Percentiles rank a stretch among this genome's conserved stretches.
Evolutionary conservation across 1,140 invertebrate species (phyloP).

Genomic region (Drosophila nikananu): DNA sequence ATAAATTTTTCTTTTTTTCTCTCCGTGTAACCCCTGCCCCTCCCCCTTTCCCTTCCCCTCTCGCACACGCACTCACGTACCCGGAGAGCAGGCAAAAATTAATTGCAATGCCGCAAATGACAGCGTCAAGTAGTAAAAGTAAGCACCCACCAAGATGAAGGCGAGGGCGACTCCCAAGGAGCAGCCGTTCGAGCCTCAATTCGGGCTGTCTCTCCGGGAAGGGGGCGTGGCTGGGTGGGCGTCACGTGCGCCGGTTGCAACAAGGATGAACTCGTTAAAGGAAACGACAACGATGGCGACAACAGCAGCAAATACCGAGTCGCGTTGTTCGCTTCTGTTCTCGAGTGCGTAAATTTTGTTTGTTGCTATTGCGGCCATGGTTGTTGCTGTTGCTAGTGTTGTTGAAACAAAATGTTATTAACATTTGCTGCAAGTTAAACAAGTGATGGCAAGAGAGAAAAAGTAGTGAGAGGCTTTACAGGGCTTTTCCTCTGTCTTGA

Average conservation of each 20-base stretch:
- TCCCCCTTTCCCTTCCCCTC: conserved; percentile 2
- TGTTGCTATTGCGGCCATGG: conserved; percentile 22
- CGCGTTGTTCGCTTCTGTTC: conserved; percentile 54
- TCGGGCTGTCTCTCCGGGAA: conserved; percentile 13
- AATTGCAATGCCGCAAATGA: conserved; percentile 83
- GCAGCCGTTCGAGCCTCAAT: conserved; percentile 15
- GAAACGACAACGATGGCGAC: conserved; percentile 63
- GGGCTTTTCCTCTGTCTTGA: too few relatives aligned
- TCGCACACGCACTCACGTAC: conserved; percentile 5
- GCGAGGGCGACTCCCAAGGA: conserved; percentile 19
- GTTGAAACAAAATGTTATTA: conserved; percentile 74
- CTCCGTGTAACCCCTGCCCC: not conserved
- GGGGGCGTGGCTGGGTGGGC: conserved; percentile 17
- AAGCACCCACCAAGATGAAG: conserved; percentile 56
- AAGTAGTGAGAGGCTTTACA: not conserved
- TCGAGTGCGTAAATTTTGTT: conserved; percentile 74
- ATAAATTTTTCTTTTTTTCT: not conserved
- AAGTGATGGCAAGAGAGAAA: conserved; percentile 14
- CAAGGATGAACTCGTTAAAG: conserved; percentile 83
- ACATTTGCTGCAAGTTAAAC: conserved; percentile 74
- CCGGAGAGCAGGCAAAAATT: conserved; percentile 69
- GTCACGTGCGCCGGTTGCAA: conserved; percentile 69
- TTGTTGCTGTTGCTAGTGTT: conserved; percentile 47
- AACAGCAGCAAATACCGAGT: conserved; percentile 33
- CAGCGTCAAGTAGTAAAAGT: conserved; percentile 83